Evolutionary conservation across 2,888 invertebrate genomes (phyloP).

Genomic region (Drosophila macrospina): DNA sequence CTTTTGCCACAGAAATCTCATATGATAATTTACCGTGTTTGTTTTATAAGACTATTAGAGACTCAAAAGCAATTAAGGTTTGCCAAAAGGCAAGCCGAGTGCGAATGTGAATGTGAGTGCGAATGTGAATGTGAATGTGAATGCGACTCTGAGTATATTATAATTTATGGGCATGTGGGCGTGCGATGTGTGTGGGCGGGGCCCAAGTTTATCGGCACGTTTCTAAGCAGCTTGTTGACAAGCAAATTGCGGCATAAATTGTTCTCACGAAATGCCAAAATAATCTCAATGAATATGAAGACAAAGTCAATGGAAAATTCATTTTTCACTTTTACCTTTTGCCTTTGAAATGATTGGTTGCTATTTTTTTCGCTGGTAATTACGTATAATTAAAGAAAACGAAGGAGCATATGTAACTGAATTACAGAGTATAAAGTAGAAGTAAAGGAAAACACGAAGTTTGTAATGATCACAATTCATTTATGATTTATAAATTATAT

Average conservation of each 20-base stretch:
- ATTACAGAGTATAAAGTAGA: no score
- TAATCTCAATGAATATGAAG: constrained; percentile 23
- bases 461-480: no score
- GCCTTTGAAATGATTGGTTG: no score
- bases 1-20: constrained; percentile 42
- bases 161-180: constrained; percentile 52
- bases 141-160: constrained; percentile 35
- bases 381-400: no score
- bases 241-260: constrained; percentile 56
- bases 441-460: no score
- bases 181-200: constrained; percentile 24
- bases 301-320: constrained; percentile 18
- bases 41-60: constrained; percentile 66
- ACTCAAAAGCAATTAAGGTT: constrained; percentile 64
- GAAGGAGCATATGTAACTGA: no score
- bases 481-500: no score
- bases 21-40: constrained; percentile 62
- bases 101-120: no score
- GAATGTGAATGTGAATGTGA: neutral
- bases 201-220: constrained; percentile 43
- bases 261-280: constrained; percentile 29
- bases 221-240: constrained; percentile 67
- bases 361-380: no score
- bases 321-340: no score
- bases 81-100: constrained; percentile 44